Evolutionary conservation across 2,888 invertebrate species (phyloP), one percentile per base, ranked within the genome.

Genomic region (Drosophila leonis): DNA sequence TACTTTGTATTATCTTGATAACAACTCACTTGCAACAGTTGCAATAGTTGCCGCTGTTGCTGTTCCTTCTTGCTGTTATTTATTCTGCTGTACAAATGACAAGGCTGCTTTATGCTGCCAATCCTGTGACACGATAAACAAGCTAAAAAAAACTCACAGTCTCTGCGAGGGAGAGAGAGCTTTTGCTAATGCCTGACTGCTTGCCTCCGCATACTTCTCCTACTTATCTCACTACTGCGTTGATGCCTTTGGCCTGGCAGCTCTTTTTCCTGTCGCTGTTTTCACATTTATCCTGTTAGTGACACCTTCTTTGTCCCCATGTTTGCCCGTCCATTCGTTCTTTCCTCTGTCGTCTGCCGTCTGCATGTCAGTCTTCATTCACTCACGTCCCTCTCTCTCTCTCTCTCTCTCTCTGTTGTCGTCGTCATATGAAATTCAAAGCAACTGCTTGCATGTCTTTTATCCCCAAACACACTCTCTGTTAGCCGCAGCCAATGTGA

Each of bases 221-320:
- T 9, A 13, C 35, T 46, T 8, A 49, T 49, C 29, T 18, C 18
- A 31, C 57, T 18, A 20, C 31, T 31, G n/a, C 29, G n/a, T 9
- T 31, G 48, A 27, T 18, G 48, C n/a, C 29, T 29, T 24, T 33
- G 62, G 59, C 49, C 62, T 88, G 84, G 85, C 74, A 90, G 84
- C 84, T 84, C 90, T 84, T 84, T 84, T 83, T 87, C 79, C 85
- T 68, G 85, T 88, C 88, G 90, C 88, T 85, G 90, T 70, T 88
- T 90, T 74, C 84, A 83, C 84, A 86, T 90, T 85, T 85, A 90
- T 85, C 87, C 85, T 88, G 85, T 80, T 85, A 88, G 90, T 88
- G 85, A 85, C 85, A 85, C 89, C 89, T 85, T 83, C 90, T 83
- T 85, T 90, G 88, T 90, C 67, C 74, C 80, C 81, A 69, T 80